Conservation (phyloP, 2,797 vertebrate species). For the Sebastiscus tertius region DNA sequence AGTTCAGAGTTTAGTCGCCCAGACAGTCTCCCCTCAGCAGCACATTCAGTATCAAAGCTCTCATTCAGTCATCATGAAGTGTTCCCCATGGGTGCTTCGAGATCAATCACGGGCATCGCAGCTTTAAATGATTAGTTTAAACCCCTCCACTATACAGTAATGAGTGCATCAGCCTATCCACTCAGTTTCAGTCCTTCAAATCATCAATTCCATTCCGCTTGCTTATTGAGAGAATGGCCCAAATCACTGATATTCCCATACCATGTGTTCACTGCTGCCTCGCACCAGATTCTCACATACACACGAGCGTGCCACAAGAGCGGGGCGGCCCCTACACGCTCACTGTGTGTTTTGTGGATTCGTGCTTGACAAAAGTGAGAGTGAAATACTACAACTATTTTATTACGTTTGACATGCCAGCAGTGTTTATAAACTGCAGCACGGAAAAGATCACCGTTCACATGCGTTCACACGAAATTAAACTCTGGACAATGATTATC, state of each 20-base stretch:
- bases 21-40: background rate
- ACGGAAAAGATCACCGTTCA: no score
- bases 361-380: background rate
- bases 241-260: background rate
- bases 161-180: no score
- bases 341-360: no score
- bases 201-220: background rate
- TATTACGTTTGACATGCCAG: no score
- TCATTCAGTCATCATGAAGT: background rate
- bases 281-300: background rate
- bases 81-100: background rate
- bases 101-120: background rate
- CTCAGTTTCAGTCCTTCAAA: background rate
- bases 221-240: background rate
- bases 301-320: background rate
- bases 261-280: background rate
- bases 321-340: rapidly evolving
- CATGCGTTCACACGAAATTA: no score
- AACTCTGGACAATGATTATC: no score
- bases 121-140: background rate
- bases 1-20: slow-evolving; percentile 75
- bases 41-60: background rate
- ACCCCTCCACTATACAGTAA: no score
- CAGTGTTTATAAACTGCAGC: no score
- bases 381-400: no score